phyloP scores from a whole-genome alignment of 2,113 vertebrate species.

The Chloroceryle aenea region DNA sequence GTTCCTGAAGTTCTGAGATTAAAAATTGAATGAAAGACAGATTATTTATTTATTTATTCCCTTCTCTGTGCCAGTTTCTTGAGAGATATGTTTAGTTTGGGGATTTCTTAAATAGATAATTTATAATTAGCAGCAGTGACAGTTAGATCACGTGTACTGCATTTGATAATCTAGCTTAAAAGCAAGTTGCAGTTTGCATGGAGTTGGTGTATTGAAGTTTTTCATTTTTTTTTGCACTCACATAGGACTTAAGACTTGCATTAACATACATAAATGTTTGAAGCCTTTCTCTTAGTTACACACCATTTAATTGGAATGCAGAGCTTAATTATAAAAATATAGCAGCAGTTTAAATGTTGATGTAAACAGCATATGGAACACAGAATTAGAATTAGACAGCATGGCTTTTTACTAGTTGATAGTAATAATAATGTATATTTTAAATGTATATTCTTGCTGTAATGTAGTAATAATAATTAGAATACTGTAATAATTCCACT shows the following conservation, averaged over 20 bases:
- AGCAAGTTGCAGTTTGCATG: background rate
- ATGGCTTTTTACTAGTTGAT: background rate
- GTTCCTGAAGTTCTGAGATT: background rate
- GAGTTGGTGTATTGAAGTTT: background rate
- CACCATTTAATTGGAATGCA: background rate
- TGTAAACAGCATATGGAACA: background rate
- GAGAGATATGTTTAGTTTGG: background rate
- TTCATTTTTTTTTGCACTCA: background rate
- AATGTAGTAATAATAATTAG: too few species aligned
- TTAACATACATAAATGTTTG: background rate
- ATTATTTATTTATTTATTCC: background rate
- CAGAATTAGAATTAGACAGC: background rate
- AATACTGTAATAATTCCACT: background rate
- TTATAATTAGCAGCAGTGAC: background rate
- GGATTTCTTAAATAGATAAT: background rate
- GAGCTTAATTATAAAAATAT: background rate
- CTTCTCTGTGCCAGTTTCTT: background rate
- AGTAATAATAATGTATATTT: too few species aligned
- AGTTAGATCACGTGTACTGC: rapidly evolving
- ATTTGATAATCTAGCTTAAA: background rate
- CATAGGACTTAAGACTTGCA: background rate
- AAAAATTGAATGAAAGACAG: background rate
- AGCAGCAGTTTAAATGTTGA: background rate
- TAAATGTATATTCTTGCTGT: too few species aligned
- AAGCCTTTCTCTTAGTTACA: background rate